Evolutionary conservation across 2,888 invertebrate genomes (phyloP).

Genomic region (Phengaris alcon): DNA sequence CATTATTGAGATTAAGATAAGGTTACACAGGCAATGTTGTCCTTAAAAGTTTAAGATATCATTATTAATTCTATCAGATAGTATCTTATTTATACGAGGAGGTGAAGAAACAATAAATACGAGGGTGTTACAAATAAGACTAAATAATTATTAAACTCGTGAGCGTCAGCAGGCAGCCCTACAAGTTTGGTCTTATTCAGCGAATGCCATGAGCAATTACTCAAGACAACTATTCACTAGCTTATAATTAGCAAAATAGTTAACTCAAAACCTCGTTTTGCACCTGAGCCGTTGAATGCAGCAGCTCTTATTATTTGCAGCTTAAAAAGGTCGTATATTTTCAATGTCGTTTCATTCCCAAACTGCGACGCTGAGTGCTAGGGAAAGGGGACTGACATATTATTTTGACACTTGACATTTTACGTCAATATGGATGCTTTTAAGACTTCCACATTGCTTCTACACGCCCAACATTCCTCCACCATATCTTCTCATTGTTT

Average conservation of each 20-base stretch:
- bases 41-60: no score
- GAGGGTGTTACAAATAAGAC: background rate
- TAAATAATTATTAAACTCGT: background rate
- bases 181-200: background rate
- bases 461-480: background rate
- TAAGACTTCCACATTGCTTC: background rate
- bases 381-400: background rate
- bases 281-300: background rate
- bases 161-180: background rate
- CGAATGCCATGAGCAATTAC: background rate
- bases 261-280: background rate
- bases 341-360: background rate
- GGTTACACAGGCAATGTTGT: no score
- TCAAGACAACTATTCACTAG: constrained; percentile 6
- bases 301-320: background rate
- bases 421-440: background rate
- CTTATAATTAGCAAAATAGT: background rate
- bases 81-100: background rate
- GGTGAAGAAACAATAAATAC: background rate
- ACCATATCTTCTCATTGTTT: background rate
- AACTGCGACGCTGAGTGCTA: background rate
- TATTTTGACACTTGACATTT: constrained; percentile 17
- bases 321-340: background rate
- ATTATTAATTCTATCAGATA: no score
- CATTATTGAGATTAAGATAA: no score